Conservation (phyloP, 2,797 vertebrate genomes). For the Premnoplex brunnescens region DNA sequence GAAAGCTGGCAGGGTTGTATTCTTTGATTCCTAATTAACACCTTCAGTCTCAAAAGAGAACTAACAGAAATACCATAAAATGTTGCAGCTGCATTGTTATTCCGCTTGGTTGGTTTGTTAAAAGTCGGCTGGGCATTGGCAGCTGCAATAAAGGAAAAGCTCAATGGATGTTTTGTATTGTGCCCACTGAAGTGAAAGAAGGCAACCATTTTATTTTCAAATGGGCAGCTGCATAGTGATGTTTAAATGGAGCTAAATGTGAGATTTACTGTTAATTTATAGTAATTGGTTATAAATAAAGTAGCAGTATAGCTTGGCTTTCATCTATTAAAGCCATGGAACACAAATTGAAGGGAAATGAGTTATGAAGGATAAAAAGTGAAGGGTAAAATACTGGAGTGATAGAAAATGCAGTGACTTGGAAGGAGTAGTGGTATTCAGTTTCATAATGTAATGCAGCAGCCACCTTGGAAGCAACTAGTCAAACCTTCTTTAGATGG, state of each 20-base stretch:
- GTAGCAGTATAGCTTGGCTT: constrained; percentile 58
- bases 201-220: constrained; percentile 85
- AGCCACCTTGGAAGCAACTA: constrained; percentile 34
- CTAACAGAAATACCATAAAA: constrained; percentile 84
- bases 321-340: constrained; percentile 40
- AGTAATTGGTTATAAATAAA: constrained; percentile 81
- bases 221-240: constrained; percentile 81
- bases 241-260: constrained; percentile 83
- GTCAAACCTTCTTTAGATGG: constrained; percentile 38
- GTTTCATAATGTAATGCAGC: constrained; percentile 44
- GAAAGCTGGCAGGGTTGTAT: constrained; percentile 79
- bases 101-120: constrained; percentile 85
- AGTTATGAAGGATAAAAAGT: constrained; percentile 31
- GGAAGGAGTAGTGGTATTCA: constrained; percentile 41
- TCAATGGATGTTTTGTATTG: constrained; percentile 87
- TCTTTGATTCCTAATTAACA: constrained; percentile 87
- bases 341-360: constrained; percentile 34
- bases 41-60: constrained; percentile 81
- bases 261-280: constrained; percentile 84
- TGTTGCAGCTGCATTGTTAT: constrained; percentile 87
- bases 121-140: constrained; percentile 83
- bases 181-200: constrained; percentile 83
- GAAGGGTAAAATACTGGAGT: constrained; percentile 19
- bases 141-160: constrained; percentile 80
- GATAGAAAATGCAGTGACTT: constrained; percentile 39